These are phyloP conservation scores for Alectura lathami DNA, from an alignment of 2,113 vertebrate genomes.

Conservation along the genomic window DNA sequence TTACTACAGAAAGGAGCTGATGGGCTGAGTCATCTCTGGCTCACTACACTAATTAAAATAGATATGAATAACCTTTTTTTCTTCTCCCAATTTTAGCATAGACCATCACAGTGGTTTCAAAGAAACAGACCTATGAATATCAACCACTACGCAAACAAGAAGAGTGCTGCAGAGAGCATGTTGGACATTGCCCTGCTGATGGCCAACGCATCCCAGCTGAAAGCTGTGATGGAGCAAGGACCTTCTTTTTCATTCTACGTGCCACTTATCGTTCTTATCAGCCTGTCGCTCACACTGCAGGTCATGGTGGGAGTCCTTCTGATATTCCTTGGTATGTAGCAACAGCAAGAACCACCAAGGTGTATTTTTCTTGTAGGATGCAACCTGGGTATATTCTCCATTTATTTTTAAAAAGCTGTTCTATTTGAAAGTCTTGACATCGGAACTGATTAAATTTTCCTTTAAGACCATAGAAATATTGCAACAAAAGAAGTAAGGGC, in stretches of 20 bases:
- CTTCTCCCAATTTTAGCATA: slow-evolving; percentile 14
- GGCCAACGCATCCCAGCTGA: slow-evolving; percentile 97
- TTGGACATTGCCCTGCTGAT: slow-evolving; percentile 95
- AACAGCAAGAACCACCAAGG: not conserved
- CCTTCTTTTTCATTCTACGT: slow-evolving; percentile 82
- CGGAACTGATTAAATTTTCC: not conserved
- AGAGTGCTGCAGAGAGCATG: slow-evolving; percentile 96
- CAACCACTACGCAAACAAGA: slow-evolving; percentile 97
- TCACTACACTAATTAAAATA: not conserved
- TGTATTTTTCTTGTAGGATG: not conserved
- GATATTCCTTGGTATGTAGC: slow-evolving; percentile 91
- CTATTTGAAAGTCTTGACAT: not conserved
- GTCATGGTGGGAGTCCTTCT: slow-evolving; percentile 89
- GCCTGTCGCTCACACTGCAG: slow-evolving; percentile 88
- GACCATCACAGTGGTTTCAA: not conserved
- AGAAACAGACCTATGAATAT: slow-evolving; percentile 82
- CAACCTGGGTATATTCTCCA: accelerated
- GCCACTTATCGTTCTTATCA: slow-evolving; percentile 88
- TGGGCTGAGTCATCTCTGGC: not conserved
- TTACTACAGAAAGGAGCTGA: not conserved
- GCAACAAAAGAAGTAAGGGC: not conserved
- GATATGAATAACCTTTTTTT: not conserved
- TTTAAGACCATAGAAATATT: not conserved
- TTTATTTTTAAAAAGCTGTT: not conserved
- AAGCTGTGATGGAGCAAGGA: slow-evolving; percentile 91